Conservation (phyloP, 2,113 vertebrate genomes). For the Speoplatyrhinus poulsoni region DNA sequence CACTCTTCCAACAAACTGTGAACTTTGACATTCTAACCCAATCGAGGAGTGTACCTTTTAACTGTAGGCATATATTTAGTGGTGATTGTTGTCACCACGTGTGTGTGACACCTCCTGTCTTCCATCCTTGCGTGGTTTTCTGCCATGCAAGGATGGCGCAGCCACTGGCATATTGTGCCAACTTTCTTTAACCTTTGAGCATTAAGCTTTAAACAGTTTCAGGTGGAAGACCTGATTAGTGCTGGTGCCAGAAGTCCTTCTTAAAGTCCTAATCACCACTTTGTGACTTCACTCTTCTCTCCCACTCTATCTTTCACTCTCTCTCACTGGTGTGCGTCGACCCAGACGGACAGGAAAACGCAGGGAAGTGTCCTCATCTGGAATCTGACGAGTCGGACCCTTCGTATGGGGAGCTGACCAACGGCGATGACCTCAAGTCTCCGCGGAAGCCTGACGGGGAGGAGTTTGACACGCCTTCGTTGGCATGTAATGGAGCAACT, state of each 20-base stretch:
- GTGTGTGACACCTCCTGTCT: too few relatives aligned
- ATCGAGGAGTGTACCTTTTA: too few relatives aligned
- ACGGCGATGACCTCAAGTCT: conserved; percentile 90
- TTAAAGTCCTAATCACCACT: too few relatives aligned
- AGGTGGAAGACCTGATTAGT: conserved; percentile 2
- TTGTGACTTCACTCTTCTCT: background rate
- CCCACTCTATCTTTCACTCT: background rate
- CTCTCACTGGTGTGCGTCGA: conserved; percentile 22
- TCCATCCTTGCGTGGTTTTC: too few relatives aligned
- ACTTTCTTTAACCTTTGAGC: too few relatives aligned
- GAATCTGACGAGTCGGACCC: conserved; percentile 93
- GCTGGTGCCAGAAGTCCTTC: background rate
- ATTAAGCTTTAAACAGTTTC: too few relatives aligned
- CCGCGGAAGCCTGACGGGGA: conserved; percentile 88
- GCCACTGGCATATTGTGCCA: too few relatives aligned
- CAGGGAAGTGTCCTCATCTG: conserved; percentile 94
- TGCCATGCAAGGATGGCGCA: too few relatives aligned
- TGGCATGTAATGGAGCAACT: conserved; percentile 83
- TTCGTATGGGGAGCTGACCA: conserved; percentile 91
- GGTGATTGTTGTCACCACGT: too few relatives aligned
- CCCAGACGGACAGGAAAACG: conserved; percentile 81
- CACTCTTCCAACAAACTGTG: too few relatives aligned
- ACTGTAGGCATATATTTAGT: too few relatives aligned
- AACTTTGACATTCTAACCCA: too few relatives aligned
- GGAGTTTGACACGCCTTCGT: conserved; percentile 79